Conservation (phyloP, 2,113 vertebrate genomes). For the Nycticorax nycticorax region DNA sequence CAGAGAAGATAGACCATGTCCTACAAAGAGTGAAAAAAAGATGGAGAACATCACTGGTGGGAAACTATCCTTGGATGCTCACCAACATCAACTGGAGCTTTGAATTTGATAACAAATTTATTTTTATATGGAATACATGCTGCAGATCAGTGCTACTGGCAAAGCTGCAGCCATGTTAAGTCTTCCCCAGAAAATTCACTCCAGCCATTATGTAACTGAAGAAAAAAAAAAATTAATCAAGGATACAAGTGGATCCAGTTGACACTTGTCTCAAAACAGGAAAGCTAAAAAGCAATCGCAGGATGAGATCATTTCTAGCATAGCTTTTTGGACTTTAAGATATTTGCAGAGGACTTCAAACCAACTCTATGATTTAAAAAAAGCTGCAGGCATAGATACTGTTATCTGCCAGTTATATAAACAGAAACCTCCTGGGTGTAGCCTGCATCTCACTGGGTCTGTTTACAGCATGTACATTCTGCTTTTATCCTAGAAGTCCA, state of each 20-base stretch:
- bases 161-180: background rate
- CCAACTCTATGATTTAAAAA: background rate
- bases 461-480: background rate
- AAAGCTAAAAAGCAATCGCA: background rate
- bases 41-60: background rate
- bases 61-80: background rate
- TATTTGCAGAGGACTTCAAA: background rate
- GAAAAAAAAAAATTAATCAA: background rate
- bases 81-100: background rate
- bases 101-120: background rate
- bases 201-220: background rate
- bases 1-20: background rate
- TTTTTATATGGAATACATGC: background rate
- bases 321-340: background rate
- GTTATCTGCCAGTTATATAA: background rate
- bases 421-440: background rate
- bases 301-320: background rate
- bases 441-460: background rate
- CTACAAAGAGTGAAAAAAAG: background rate
- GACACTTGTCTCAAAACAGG: background rate
- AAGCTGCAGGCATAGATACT: background rate
- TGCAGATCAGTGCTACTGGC: background rate
- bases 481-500: background rate
- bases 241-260: background rate
- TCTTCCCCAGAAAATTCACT: background rate